Evolutionary conservation across 92 coral and sea anemone species (phyloP).

Genomic region (Metridium senile): DNA sequence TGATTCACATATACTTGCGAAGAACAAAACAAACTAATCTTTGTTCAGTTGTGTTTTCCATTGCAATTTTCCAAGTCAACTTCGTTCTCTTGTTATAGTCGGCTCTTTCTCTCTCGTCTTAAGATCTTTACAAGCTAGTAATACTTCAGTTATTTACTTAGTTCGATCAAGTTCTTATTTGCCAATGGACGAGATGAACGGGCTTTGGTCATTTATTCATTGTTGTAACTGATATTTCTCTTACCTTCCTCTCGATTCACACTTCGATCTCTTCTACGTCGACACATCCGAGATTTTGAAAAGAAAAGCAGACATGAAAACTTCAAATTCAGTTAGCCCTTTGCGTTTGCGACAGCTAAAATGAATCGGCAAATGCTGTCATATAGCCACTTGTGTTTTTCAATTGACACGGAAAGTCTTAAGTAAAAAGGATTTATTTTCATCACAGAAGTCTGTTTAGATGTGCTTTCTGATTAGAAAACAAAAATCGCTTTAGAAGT

Average conservation of each 20-base stretch:
- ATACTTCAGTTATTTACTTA: constrained; percentile 17
- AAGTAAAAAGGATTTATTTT: constrained; percentile 4
- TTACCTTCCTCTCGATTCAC: neutral
- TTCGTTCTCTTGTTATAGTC: neutral
- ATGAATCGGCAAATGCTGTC: constrained; percentile 21
- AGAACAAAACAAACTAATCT: neutral
- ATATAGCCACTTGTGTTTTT: constrained; percentile 9
- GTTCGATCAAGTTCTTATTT: constrained; percentile 12
- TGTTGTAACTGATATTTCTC: neutral
- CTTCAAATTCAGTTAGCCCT: neutral
- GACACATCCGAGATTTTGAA: neutral
- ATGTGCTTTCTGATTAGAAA: neutral
- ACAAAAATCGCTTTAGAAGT: neutral
- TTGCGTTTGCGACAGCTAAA: constrained; percentile 16
- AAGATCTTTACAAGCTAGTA: neutral
- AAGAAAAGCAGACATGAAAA: neutral
- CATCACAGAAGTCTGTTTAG: neutral
- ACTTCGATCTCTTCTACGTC: neutral
- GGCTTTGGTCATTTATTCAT: constrained; percentile 1
- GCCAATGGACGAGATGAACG: neutral
- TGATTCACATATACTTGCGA: constrained; percentile 23
- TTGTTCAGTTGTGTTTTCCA: neutral
- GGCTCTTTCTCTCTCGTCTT: constrained; percentile 1
- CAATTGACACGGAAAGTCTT: constrained; percentile 11
- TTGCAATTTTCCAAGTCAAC: neutral